phyloP scores from a whole-genome alignment of 2,113 vertebrate genomes.

The Callospermophilus lateralis region DNA sequence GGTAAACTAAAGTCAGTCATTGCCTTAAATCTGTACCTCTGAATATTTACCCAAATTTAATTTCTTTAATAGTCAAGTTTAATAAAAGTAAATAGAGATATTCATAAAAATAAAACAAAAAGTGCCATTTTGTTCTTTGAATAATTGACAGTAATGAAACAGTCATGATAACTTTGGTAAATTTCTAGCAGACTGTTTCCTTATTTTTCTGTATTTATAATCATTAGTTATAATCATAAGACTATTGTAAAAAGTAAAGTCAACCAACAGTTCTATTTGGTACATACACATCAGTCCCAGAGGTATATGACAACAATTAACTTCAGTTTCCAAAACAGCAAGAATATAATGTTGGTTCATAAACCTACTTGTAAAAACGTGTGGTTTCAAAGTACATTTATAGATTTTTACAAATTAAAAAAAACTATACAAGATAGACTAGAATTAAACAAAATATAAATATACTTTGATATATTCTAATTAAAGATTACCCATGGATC shows the following conservation, averaged over 20 bases:
- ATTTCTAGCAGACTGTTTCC: background rate
- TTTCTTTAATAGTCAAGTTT: background rate
- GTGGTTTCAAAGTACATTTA: conserved; percentile 47
- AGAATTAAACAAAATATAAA: conserved; percentile 60
- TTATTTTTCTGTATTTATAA: background rate
- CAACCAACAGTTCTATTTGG: background rate
- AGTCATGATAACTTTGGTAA: conserved; percentile 1
- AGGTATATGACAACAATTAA: background rate
- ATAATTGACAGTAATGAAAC: conserved; percentile 46
- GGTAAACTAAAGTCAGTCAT: background rate
- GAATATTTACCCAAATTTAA: conserved; percentile 62
- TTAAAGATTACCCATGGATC: conserved; percentile 69
- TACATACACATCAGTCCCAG: background rate
- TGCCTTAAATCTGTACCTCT: conserved; percentile 9
- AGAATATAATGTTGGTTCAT: background rate
- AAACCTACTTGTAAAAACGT: conserved; percentile 5
- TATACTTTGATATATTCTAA: conserved; percentile 71
- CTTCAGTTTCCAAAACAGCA: background rate
- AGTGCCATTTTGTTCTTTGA: background rate
- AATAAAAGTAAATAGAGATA: conserved; percentile 36
- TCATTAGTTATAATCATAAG: background rate
- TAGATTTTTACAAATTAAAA: conserved; percentile 51
- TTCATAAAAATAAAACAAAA: conserved; percentile 12
- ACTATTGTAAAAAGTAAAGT: background rate
- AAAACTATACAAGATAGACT: conserved; percentile 54